A percentile compares a stretch with the other conserved stretches of the same genome.
phyloP scores from a whole-genome alignment of 2,797 vertebrate species.

The Sphaeramia orbicularis region DNA sequence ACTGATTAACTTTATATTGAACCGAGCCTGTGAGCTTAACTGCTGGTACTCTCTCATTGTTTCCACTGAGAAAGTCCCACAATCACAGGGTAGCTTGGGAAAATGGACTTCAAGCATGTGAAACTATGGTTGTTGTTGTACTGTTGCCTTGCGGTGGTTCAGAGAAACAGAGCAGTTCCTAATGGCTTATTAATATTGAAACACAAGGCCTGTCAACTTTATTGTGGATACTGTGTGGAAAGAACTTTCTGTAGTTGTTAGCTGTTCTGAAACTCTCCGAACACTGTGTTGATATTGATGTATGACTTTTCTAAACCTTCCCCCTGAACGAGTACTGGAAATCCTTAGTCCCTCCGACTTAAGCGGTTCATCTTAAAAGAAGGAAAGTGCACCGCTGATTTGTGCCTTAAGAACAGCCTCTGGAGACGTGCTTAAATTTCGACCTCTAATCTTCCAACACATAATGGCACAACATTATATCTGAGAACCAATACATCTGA shows the following conservation, averaged over 20 bases:
- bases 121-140: conserved; percentile 68
- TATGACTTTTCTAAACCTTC: conserved; percentile 57
- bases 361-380: conserved; percentile 60
- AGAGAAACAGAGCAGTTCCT: conserved; percentile 58
- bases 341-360: conserved; percentile 45
- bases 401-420: conserved; percentile 49
- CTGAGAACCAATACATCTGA: conserved; percentile 45
- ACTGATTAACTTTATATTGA: conserved; percentile 69
- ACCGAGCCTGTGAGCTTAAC: conserved; percentile 48
- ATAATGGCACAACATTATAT: conserved; percentile 51
- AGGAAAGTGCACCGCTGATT: conserved; percentile 48
- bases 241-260: conserved; percentile 57
- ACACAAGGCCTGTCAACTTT: conserved; percentile 60
- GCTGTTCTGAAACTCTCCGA: conserved; percentile 55
- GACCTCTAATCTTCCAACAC: conserved; percentile 59
- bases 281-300: conserved; percentile 61
- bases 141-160: conserved; percentile 63
- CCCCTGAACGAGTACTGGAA: conserved; percentile 59
- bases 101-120: conserved; percentile 66
- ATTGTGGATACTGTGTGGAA: conserved; percentile 69
- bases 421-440: conserved; percentile 42
- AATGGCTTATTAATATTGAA: conserved; percentile 67
- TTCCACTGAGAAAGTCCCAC: conserved; percentile 76
- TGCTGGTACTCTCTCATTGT: conserved; percentile 69
- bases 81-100: conserved; percentile 63